These are phyloP conservation scores for Steinernema scapterisci DNA, from an alignment of 2,888 invertebrate species.

Conservation along the genomic window DNA sequence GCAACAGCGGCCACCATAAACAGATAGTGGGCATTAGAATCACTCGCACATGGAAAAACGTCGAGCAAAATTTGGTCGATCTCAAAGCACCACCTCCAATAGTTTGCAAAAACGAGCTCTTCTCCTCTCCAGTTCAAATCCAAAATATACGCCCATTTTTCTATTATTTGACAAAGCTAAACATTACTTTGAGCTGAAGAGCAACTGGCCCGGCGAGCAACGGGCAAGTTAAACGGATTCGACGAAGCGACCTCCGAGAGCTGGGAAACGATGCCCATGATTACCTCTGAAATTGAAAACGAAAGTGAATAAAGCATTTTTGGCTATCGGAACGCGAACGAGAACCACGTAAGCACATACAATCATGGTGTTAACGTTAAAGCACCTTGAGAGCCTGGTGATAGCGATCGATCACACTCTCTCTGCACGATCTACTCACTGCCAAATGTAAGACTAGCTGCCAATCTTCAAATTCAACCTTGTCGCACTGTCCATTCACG, in stretches of 20 bases:
- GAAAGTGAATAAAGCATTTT: constrained; percentile 6
- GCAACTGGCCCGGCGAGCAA: constrained; percentile 45
- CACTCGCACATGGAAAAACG: too few species aligned
- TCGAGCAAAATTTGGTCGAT: too few species aligned
- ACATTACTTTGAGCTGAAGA: constrained; percentile 12
- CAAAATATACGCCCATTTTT: too few species aligned
- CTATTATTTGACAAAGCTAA: background rate
- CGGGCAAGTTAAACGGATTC: constrained; percentile 61
- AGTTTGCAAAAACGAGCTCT: too few species aligned
- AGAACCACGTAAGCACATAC: too few species aligned
- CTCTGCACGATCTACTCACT: background rate
- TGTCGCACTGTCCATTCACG: background rate
- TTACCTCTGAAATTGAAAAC: constrained; percentile 38
- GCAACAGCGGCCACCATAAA: background rate
- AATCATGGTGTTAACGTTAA: too few species aligned
- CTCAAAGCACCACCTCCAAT: too few species aligned
- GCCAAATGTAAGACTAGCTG: background rate
- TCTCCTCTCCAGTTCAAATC: too few species aligned
- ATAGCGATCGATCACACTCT: background rate
- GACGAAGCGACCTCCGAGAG: constrained; percentile 52
- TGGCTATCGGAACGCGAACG: background rate
- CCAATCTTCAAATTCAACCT: background rate
- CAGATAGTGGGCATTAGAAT: too few species aligned
- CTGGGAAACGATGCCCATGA: constrained; percentile 61
- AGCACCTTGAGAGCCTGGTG: too few species aligned